These are phyloP conservation scores for Caenorhabditis angaria DNA, from an alignment of 2,888 invertebrate species.

Conservation along the genomic window DNA sequence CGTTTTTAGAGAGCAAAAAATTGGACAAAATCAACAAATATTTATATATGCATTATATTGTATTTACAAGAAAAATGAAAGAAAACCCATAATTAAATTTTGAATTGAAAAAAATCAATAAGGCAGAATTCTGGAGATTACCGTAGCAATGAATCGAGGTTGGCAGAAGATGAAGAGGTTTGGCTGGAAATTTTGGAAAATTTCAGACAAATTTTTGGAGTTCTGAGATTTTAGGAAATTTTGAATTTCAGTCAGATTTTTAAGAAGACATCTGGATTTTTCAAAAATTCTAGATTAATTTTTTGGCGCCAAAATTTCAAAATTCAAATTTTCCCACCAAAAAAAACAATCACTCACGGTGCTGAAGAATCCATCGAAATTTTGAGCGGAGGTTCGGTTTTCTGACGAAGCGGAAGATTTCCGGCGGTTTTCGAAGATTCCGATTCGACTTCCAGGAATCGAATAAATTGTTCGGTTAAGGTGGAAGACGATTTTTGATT, in stretches of 20 bases:
- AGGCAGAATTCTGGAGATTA: not conserved
- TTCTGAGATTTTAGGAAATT: too few relatives aligned
- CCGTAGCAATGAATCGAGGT: conserved; percentile 34
- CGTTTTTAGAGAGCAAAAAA: too few relatives aligned
- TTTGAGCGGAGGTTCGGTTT: conserved; percentile 10
- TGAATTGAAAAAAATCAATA: not conserved
- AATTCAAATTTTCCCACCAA: not conserved
- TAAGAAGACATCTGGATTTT: too few relatives aligned
- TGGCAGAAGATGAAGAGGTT: conserved; percentile 20
- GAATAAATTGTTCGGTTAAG: conserved; percentile 41
- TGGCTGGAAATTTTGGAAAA: not conserved
- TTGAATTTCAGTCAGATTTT: too few relatives aligned
- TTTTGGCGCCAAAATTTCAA: too few relatives aligned
- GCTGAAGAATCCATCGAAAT: conserved; percentile 27
- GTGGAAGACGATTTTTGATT: conserved; percentile 9
- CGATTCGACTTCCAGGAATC: conserved; percentile 79
- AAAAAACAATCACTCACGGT: too few relatives aligned
- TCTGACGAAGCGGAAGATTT: conserved; percentile 49
- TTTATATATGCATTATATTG: too few relatives aligned
- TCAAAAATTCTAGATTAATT: too few relatives aligned
- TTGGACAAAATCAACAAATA: conserved; percentile 45
- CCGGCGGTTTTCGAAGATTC: conserved; percentile 54
- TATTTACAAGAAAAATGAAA: not conserved
- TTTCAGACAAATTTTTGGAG: not conserved
- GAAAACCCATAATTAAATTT: conserved; percentile 8